phyloP scores from a whole-genome alignment of 1,140 invertebrate genomes.

The Drosophila suzukii region DNA sequence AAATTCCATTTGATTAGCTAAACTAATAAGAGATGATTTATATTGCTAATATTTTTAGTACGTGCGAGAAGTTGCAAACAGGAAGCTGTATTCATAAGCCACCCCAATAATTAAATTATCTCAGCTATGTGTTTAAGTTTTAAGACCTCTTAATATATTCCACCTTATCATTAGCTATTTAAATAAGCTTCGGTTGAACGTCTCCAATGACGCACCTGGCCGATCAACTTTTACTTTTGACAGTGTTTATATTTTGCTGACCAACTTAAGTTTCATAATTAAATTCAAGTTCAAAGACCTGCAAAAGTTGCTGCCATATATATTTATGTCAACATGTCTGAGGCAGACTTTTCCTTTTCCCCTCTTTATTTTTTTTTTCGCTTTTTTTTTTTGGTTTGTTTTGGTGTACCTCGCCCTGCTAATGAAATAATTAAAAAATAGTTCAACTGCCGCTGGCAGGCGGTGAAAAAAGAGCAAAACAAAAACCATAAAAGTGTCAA shows the following conservation, averaged over 20 bases:
- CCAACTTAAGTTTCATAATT: conserved; percentile 46
- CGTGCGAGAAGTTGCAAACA: not conserved
- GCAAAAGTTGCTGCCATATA: conserved; percentile 21
- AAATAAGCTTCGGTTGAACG: not conserved
- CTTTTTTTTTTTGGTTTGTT: conserved; percentile 1
- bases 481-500: conserved; percentile 44
- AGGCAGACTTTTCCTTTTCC: conserved; percentile 37
- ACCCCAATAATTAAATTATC: not conserved
- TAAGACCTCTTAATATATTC: not conserved
- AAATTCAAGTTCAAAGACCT: conserved; percentile 56
- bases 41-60: no score
- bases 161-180: conserved; percentile 2
- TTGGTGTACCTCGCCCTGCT: conserved; percentile 23
- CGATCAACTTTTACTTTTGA: conserved; percentile 45
- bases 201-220: conserved; percentile 21
- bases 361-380: not conserved
- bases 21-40: no score
- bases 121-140: not conserved
- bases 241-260: conserved; percentile 25
- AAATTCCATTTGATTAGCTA: not conserved
- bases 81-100: not conserved
- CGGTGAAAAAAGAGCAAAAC: conserved; percentile 22
- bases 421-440: conserved; percentile 57
- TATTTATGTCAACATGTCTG: conserved; percentile 45
- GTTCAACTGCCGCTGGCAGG: conserved; percentile 42